phyloP scores from a whole-genome alignment of 2,797 vertebrate genomes.

The Oophaga sylvatica region DNA sequence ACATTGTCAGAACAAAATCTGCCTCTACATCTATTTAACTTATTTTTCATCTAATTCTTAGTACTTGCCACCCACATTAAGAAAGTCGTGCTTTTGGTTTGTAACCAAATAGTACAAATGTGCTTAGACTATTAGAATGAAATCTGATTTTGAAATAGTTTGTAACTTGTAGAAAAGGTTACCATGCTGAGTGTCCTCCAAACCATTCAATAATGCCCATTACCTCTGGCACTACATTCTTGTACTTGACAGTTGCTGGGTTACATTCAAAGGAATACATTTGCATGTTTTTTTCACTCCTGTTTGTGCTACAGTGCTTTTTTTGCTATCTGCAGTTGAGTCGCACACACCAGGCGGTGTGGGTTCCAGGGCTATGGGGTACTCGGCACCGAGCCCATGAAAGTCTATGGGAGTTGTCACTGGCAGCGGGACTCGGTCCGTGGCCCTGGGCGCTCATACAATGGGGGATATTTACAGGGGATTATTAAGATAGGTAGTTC shows the following conservation, averaged over 20 bases:
- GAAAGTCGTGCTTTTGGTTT: constrained; percentile 27
- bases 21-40: neutral
- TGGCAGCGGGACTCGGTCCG: too few relatives aligned
- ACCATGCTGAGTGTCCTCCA: neutral
- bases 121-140: neutral
- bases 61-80: constrained; percentile 13
- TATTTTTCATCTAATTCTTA: constrained; percentile 12
- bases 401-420: too few relatives aligned
- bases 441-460: too few relatives aligned
- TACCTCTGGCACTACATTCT: neutral
- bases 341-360: too few relatives aligned
- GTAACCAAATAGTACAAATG: constrained; percentile 21
- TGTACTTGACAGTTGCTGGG: neutral
- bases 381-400: too few relatives aligned
- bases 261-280: neutral
- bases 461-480: too few relatives aligned
- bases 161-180: constrained; percentile 4
- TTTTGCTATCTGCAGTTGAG: neutral
- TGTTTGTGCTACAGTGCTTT: neutral
- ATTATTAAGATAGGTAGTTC: too few relatives aligned
- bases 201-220: neutral
- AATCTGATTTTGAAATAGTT: neutral
- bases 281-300: neutral
- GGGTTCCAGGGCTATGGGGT: too few relatives aligned
- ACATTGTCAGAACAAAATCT: constrained; percentile 13